Percentiles rank a stretch among this genome's conserved stretches.
Conservation (phyloP, 1,140 invertebrate species). For the Pomphorhynchus laevis region DNA sequence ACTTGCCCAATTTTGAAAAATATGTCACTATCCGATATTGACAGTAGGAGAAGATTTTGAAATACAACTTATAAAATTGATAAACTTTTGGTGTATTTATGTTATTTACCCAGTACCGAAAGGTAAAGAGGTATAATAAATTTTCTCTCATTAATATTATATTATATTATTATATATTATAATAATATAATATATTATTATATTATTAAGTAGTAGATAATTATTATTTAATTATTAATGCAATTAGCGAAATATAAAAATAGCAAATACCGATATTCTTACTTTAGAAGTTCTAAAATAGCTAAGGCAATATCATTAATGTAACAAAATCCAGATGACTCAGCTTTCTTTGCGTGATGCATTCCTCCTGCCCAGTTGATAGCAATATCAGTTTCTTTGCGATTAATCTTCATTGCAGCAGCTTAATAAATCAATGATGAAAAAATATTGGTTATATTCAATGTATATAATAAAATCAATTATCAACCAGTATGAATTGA, state of each 20-base stretch:
- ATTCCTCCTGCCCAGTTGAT: conserved; percentile 95
- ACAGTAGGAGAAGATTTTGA: too few relatives aligned
- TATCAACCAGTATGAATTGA: too few relatives aligned
- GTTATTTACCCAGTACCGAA: too few relatives aligned
- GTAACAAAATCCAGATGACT: conserved; percentile 82
- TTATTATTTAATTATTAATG: background rate
- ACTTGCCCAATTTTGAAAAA: too few relatives aligned
- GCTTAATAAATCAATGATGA: conserved; percentile 11
- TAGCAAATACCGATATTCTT: conserved; percentile 15
- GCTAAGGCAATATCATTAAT: conserved; percentile 95
- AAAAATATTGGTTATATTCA: background rate
- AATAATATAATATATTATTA: conserved; percentile 1
- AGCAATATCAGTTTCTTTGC: conserved; percentile 40
- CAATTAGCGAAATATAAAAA: conserved; percentile 10
- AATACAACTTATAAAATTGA: too few relatives aligned
- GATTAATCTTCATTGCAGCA: conserved; percentile 22
- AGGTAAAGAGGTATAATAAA: too few relatives aligned
- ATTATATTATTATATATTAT: background rate
- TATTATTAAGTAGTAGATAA: background rate
- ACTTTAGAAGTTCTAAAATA: conserved; percentile 58
- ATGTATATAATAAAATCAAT: too few relatives aligned
- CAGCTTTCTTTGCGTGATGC: conserved; percentile 96
- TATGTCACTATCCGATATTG: too few relatives aligned
- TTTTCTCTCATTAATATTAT: too few relatives aligned
- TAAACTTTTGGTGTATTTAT: too few relatives aligned